phyloP scores from a whole-genome alignment of 2,113 vertebrate genomes.

The Mungos mungo region DNA sequence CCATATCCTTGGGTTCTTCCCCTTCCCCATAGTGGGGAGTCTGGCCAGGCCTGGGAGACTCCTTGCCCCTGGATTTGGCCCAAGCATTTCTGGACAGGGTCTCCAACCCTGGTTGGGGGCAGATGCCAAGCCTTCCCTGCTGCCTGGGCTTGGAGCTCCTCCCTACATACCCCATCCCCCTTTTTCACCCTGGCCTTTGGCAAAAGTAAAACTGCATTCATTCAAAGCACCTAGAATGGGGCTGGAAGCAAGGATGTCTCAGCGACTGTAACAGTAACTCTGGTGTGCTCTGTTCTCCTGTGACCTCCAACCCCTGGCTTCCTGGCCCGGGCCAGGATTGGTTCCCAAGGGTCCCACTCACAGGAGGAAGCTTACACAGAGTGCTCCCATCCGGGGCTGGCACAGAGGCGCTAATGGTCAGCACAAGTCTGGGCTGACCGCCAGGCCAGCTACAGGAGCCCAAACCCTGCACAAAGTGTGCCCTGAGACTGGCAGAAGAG shows the following conservation, averaged over 20 bases:
- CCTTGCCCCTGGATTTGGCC: background rate
- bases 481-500: background rate
- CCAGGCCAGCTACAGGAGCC: background rate
- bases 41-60: background rate
- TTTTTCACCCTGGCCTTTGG: background rate
- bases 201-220: background rate
- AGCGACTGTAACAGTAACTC: background rate
- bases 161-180: fast-evolving
- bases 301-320: background rate
- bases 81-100: background rate
- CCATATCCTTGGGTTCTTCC: background rate
- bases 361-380: background rate
- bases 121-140: background rate
- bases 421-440: background rate
- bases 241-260: background rate
- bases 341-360: background rate
- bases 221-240: background rate
- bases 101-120: background rate
- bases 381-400: background rate
- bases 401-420: background rate
- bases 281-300: background rate
- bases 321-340: background rate
- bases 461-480: background rate
- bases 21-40: background rate
- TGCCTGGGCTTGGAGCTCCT: background rate